Base-by-base conservation (phyloP, 2,113 vertebrate species). In the Mustela lutreola region DNA sequence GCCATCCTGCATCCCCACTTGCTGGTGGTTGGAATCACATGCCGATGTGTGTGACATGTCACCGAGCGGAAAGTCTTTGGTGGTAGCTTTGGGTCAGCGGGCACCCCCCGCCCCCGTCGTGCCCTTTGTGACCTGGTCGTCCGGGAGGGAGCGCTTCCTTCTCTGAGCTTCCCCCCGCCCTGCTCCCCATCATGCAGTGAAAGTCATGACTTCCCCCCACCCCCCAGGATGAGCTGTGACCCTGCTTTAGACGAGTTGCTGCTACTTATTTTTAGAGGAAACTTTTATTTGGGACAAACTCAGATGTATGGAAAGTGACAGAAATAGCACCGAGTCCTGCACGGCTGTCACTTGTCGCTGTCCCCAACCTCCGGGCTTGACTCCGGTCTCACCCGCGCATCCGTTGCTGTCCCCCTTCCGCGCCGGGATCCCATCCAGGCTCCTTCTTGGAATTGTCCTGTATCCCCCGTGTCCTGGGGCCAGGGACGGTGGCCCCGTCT, bases 291-390 rank as follows among this genome's bases (percentile, higher is more conserved):
- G 28, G 81, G 56, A 10, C 16, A 31, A 75, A 63, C 33, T 31
- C 81, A 42, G 56, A 26, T 63, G 19, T 14, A 56, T 12, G 56
- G n/a, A 14, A 33, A 42, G 67, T 19, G 21, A 63, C 50, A 4
- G 60, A 33, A 33, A 26, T 0, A 18, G 42, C 10, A 22, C 22
- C 36, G 70, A 31, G 73, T 21, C 18, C 26, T 65, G 11, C 39
- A 21, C 0, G 0, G 26, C 42, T 22, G 6, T 7, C 15, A 0
- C 11, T 5, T 0, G 0, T 33, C 24, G 2, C 60, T 39, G 0
- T 53, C n/a, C 19, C 26, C 33, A 5, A 85, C 18, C 45, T 9
- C 45, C 18, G 18, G 26, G 7, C 26, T 39, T 36, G 24, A 11
- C 2, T 63, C 70, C 2, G 82, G 56, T 67, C 53, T 42, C 15